These are phyloP conservation scores for Pocota personata DNA, from an alignment of 2,888 invertebrate species.

Conservation along the genomic window DNA sequence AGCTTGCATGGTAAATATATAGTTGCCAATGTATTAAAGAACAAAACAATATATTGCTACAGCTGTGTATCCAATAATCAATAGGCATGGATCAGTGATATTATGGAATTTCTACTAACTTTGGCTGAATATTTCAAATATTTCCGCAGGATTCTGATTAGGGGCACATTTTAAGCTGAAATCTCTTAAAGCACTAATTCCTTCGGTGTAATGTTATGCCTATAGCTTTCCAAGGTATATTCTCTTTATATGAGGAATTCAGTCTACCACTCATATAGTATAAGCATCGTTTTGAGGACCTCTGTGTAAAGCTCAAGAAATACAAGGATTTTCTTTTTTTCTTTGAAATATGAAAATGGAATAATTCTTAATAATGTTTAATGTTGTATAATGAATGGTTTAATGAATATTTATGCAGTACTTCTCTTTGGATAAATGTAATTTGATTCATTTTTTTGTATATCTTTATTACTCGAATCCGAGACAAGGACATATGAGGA, in stretches of 20 bases:
- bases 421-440: slow-evolving; percentile 16
- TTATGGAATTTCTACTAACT: no score
- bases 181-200: no score
- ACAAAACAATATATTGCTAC: no score
- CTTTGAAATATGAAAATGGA: slow-evolving; percentile 55
- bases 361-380: slow-evolving; percentile 49
- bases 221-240: no score
- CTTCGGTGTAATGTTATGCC: no score
- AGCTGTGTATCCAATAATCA: no score
- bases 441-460: slow-evolving; percentile 11
- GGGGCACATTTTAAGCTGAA: no score
- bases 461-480: background rate
- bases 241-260: background rate
- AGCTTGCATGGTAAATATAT: no score
- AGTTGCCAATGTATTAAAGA: no score
- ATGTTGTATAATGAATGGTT: slow-evolving; percentile 58
- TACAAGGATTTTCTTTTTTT: background rate
- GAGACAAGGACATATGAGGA: background rate
- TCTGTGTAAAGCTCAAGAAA: background rate
- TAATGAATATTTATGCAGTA: slow-evolving; percentile 53
- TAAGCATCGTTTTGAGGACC: background rate
- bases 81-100: no score
- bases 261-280: background rate
- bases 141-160: no score
- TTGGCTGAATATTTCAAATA: no score